phyloP scores from a whole-genome alignment of 2,113 vertebrate species.

The Cygnus atratus region DNA sequence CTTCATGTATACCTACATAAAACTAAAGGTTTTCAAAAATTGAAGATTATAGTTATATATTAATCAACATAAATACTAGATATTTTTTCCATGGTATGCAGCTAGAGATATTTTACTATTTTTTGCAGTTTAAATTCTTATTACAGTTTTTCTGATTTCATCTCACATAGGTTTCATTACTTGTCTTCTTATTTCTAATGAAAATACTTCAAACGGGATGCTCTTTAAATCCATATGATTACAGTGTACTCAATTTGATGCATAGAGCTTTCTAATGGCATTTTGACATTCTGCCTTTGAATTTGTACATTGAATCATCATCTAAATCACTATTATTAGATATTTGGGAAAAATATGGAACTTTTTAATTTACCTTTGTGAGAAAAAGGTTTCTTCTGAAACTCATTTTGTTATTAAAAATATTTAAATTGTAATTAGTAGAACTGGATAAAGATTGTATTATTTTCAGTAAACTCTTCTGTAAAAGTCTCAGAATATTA shows the following conservation, averaged over 20 bases:
- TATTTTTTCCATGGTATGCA: not conserved
- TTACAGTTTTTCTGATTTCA: not conserved
- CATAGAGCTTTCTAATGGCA: constrained; percentile 26
- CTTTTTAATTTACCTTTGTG: constrained; percentile 19
- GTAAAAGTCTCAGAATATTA: constrained; percentile 21
- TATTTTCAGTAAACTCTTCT: constrained; percentile 20
- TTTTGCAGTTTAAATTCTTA: not conserved
- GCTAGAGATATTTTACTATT: not conserved
- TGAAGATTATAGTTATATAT: not conserved
- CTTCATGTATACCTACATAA: not conserved
- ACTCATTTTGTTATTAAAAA: constrained; percentile 35
- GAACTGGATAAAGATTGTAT: not conserved
- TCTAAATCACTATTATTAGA: constrained; percentile 1
- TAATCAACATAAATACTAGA: not conserved
- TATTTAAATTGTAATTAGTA: constrained; percentile 12
- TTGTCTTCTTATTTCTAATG: not conserved
- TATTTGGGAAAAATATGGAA: not conserved
- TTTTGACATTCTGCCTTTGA: constrained; percentile 27
- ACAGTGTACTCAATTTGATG: constrained; percentile 9
- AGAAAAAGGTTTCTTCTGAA: not conserved
- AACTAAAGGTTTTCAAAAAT: not conserved
- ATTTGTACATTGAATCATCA: constrained; percentile 38
- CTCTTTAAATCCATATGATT: not conserved
- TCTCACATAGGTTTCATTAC: not conserved
- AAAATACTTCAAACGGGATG: constrained; percentile 23